These are phyloP conservation scores for Amblyteles armatorius DNA, from an alignment of 2,888 invertebrate species.

Conservation along the genomic window DNA sequence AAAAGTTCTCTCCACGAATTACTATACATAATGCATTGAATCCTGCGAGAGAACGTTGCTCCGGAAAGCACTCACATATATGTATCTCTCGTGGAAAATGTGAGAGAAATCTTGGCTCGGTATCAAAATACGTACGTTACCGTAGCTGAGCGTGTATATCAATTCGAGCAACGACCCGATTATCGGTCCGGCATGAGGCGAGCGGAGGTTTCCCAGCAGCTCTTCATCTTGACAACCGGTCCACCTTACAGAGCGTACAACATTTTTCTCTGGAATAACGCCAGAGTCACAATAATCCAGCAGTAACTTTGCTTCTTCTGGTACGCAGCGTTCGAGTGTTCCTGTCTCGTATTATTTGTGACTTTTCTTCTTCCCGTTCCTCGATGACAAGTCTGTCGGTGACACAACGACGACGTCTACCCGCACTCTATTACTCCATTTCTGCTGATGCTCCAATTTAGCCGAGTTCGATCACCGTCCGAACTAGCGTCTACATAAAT, in stretches of 20 bases:
- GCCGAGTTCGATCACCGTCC: too few species aligned
- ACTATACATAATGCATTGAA: slow-evolving; percentile 14
- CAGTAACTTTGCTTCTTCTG: slow-evolving; percentile 12
- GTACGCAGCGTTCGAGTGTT: slow-evolving; percentile 24
- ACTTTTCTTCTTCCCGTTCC: not conserved
- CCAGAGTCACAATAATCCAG: slow-evolving; percentile 73
- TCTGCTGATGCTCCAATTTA: too few species aligned
- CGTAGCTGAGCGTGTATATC: slow-evolving; percentile 75
- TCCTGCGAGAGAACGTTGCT: slow-evolving; percentile 29
- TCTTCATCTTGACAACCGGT: slow-evolving; percentile 45
- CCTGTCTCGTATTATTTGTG: not conserved
- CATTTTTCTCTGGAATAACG: slow-evolving; percentile 75
- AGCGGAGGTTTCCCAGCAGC: slow-evolving; percentile 33
- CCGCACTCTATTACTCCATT: too few species aligned
- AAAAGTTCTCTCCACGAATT: not conserved
- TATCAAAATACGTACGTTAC: slow-evolving; percentile 78
- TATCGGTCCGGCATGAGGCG: slow-evolving; percentile 74
- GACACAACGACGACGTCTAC: too few species aligned
- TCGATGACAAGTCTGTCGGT: not conserved
- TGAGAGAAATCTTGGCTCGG: slow-evolving; percentile 77
- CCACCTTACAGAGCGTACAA: slow-evolving; percentile 61
- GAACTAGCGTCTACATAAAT: too few species aligned
- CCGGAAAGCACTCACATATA: slow-evolving; percentile 33
- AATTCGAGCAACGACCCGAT: slow-evolving; percentile 80
- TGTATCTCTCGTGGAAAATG: slow-evolving; percentile 40